Evolutionary conservation across 2,888 invertebrate species (phyloP), one percentile per base, ranked within the genome.

Genomic region (Stenchaetothrips biformis): DNA sequence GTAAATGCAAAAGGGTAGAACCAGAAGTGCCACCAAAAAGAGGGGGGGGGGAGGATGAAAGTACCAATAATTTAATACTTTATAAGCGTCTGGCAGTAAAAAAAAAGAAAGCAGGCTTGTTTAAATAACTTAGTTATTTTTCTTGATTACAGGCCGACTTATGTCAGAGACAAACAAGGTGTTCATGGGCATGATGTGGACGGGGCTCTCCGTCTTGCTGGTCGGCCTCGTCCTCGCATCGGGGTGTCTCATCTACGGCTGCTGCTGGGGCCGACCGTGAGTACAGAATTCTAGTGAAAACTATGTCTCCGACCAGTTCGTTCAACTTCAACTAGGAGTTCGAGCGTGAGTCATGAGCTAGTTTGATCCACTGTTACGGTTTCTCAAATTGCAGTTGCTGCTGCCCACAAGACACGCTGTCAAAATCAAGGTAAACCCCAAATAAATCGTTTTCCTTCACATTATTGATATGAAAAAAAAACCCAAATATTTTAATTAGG

Each of bases 121-220:
- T 37, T 2, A 37, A 37, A 37, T 37, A 37, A 37, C 1, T 4
- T 2, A 37, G 37, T 37, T 1, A 37, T 37, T 37, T 37, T 37
- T 37, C 37, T 37, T 37, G 37, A 2, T 37, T 37, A 8, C 7
- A 74, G 67, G 67, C 25, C 21, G 67, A 11, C 21, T 74, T 8
- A 74, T 8, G 7, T 21, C 25, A 11, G 67, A 74, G 67, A 25
- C 67, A 7, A 74, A 21, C 67, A n/a, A 3, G 21, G 67, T 74
- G 67, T 74, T 74, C 67, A 74, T 11, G 25, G 67, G 67, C 2
- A 74, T 74, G 67, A 74, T 74, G 67, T 74, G 67, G 67, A 74
- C 67, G 21, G 67, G 67, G 4, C 67, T 74, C 7, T 25, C 67
- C 67, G 67, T 74, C 7, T 9, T 74, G 67, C 3, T 74, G 9